Conservation (phyloP, 1,140 invertebrate species). For the Neotoxoptera formosana region DNA sequence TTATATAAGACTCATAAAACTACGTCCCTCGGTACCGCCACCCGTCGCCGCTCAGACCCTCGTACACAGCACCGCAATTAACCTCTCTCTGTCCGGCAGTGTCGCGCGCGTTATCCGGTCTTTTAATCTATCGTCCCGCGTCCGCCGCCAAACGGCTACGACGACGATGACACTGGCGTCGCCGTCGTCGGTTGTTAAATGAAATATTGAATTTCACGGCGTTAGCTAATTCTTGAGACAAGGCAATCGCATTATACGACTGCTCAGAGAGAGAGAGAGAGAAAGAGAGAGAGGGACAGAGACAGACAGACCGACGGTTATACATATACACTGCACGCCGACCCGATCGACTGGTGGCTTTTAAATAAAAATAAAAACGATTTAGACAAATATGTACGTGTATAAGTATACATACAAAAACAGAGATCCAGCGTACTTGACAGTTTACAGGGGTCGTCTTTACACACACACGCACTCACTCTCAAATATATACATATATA, state of each 20-base stretch:
- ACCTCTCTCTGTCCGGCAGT: constrained; percentile 37
- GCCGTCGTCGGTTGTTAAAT: constrained; percentile 47
- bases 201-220: constrained; percentile 55
- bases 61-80: constrained; percentile 19
- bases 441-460: constrained; percentile 16
- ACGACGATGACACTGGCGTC: constrained; percentile 33
- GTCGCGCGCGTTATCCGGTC: constrained; percentile 35
- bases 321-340: neutral
- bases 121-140: constrained; percentile 42
- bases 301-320: neutral
- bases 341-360: constrained; percentile 22
- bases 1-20: constrained; percentile 48
- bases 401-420: neutral
- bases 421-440: constrained; percentile 6
- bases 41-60: neutral
- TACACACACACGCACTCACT: neutral
- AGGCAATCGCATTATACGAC: constrained; percentile 48
- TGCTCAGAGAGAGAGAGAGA: neutral
- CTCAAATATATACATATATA: neutral
- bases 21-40: neutral
- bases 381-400: constrained; percentile 45
- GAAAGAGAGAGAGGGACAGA: too few relatives aligned
- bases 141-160: neutral
- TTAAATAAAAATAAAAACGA: constrained; percentile 38
- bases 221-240: constrained; percentile 51